These are phyloP conservation scores for Chloropsis hardwickii DNA, from an alignment of 2,113 vertebrate species.

Conservation along the genomic window DNA sequence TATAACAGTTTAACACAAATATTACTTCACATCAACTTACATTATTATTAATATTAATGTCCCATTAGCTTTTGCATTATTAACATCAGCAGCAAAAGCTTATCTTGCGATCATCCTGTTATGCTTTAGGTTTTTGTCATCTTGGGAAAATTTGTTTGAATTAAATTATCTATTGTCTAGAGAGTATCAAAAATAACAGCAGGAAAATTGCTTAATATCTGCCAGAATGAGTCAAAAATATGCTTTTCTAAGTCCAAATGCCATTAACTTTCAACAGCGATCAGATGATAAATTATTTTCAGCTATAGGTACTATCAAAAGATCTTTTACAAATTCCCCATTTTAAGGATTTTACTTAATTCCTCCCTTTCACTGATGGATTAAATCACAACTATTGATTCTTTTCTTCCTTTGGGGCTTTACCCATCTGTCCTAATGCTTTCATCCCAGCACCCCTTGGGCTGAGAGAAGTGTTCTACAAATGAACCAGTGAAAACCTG, in stretches of 20 bases:
- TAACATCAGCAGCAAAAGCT: slow-evolving; percentile 31
- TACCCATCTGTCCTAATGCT: slow-evolving; percentile 81
- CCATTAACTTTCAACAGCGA: not conserved
- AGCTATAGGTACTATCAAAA: slow-evolving; percentile 56
- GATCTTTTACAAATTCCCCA: slow-evolving; percentile 75
- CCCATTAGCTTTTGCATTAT: slow-evolving; percentile 44
- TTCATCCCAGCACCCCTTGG: slow-evolving; percentile 77
- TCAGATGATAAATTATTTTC: slow-evolving; percentile 65
- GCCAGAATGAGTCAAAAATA: slow-evolving; percentile 20
- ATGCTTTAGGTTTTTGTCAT: slow-evolving; percentile 41
- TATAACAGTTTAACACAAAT: slow-evolving; percentile 60
- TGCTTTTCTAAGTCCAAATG: slow-evolving; percentile 35
- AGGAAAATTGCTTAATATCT: slow-evolving; percentile 32
- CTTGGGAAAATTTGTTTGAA: slow-evolving; percentile 53
- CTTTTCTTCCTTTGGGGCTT: slow-evolving; percentile 78
- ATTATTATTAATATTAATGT: slow-evolving; percentile 63
- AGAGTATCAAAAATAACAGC: slow-evolving; percentile 48
- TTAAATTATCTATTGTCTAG: slow-evolving; percentile 63
- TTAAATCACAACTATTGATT: slow-evolving; percentile 83
- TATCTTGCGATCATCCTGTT: slow-evolving; percentile 25
- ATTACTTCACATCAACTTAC: slow-evolving; percentile 32
- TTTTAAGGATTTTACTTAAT: slow-evolving; percentile 82
- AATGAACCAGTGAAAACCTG: slow-evolving; percentile 84
- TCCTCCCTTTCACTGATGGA: slow-evolving; percentile 79
- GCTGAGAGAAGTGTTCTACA: slow-evolving; percentile 81